Conservation (phyloP, 2,888 invertebrate genomes). For the Ellobium chinense region DNA sequence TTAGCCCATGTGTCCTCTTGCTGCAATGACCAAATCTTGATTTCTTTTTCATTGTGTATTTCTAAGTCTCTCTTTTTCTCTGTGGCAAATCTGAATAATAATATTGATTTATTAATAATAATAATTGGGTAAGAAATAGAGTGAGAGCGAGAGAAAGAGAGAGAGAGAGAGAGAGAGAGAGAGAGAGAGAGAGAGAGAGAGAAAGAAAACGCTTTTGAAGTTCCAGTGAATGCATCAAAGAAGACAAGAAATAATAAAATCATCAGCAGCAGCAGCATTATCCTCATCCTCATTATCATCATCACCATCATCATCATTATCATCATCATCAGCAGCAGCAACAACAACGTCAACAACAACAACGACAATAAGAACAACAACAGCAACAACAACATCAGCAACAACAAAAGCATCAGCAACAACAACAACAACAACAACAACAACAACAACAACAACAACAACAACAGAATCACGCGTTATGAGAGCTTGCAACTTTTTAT, state of each 20-base stretch:
- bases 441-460: not conserved
- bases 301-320: not conserved
- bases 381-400: not conserved
- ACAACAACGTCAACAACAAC: not conserved
- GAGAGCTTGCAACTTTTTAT: no score
- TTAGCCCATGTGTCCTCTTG: no score
- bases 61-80: no score
- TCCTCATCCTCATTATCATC: not conserved
- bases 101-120: no score
- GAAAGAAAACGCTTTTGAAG: not conserved
- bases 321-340: not conserved
- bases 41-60: no score
- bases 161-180: not conserved
- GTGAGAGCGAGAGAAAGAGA: conserved; percentile 3
- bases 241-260: not conserved
- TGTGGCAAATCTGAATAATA: no score
- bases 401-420: not conserved
- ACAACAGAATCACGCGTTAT: no score
- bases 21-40: no score
- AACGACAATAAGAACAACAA: not conserved
- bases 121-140: no score
- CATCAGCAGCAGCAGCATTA: not conserved
- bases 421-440: not conserved
- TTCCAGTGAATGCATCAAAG: not conserved
- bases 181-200: not conserved